Evolutionary conservation across 2,888 invertebrate species (phyloP).

Genomic region (Agrilus cyanescens): DNA sequence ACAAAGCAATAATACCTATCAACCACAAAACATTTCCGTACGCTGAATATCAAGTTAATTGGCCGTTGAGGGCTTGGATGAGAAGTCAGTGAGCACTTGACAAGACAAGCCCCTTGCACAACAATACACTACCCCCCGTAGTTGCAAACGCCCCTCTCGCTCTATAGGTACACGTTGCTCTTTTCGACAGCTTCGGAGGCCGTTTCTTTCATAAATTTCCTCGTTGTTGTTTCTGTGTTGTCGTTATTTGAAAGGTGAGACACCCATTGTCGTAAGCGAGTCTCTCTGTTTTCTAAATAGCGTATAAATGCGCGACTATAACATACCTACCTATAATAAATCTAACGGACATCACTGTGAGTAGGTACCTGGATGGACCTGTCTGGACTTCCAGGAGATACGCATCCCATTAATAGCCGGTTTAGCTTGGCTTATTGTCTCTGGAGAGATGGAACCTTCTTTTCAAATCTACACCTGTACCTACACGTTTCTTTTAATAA

Average conservation of each 20-base stretch:
- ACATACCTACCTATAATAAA: conserved; percentile 11
- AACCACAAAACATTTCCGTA: conserved; percentile 13
- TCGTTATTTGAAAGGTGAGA: conserved; percentile 6
- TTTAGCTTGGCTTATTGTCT: no score
- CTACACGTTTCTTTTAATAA: no score
- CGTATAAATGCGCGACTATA: conserved; percentile 9
- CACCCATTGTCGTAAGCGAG: conserved; percentile 2
- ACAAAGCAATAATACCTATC: conserved; percentile 21
- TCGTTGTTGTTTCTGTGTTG: conserved; percentile 4
- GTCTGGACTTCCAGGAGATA: conserved; percentile 2
- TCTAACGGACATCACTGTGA: conserved; percentile 3
- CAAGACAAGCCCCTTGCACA: conserved; percentile 18
- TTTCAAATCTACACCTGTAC: no score
- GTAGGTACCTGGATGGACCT: not conserved
- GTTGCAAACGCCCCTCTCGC: conserved; percentile 8
- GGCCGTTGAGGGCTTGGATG: conserved; percentile 19
- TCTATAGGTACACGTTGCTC: not conserved
- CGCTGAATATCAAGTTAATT: conserved; percentile 24
- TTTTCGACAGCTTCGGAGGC: not conserved
- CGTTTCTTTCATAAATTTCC: conserved; percentile 2
- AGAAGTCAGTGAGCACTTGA: conserved; percentile 16
- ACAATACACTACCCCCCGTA: conserved; percentile 17
- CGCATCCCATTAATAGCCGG: no score
- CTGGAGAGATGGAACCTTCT: no score
- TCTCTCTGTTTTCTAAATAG: conserved; percentile 8